Conservation (phyloP, 23 tunicate genomes). For the Clavelina lepadiformis region DNA sequence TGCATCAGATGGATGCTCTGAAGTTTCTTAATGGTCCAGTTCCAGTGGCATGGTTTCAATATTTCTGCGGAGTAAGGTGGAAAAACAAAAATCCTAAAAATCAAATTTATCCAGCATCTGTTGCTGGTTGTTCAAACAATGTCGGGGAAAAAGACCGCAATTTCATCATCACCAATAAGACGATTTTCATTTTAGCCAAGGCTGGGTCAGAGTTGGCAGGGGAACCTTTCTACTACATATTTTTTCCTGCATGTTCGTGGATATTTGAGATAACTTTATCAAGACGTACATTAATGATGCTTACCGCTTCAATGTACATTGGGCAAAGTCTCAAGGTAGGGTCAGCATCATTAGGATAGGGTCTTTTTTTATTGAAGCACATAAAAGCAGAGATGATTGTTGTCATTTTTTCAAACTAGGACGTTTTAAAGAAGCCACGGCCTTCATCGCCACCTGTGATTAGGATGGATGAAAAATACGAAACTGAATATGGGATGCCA, state of each 20-base stretch:
- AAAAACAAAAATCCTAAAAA: conserved; percentile 19
- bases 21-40: conserved; percentile 36
- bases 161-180: conserved; percentile 2
- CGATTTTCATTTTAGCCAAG: conserved; percentile 24
- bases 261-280: conserved; percentile 54
- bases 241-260: conserved; percentile 79
- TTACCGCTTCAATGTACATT: conserved; percentile 58
- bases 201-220: conserved; percentile 70
- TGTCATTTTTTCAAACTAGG: conserved; percentile 26
- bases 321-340: conserved; percentile 86
- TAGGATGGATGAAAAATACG: conserved; percentile 69
- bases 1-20: conserved; percentile 21
- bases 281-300: conserved; percentile 47
- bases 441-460: conserved; percentile 85
- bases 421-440: conserved; percentile 54
- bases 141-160: not conserved
- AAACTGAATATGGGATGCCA: conserved; percentile 94
- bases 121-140: not conserved
- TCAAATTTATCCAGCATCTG: conserved; percentile 17
- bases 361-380: too few species aligned
- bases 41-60: conserved; percentile 55
- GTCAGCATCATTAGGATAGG: too few species aligned
- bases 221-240: conserved; percentile 75
- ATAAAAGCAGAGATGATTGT: too few species aligned
- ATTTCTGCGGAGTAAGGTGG: conserved; percentile 71